These are phyloP conservation scores for Pseudachorutes palmiensis DNA, from an alignment of 1,140 invertebrate species.

Conservation along the genomic window DNA sequence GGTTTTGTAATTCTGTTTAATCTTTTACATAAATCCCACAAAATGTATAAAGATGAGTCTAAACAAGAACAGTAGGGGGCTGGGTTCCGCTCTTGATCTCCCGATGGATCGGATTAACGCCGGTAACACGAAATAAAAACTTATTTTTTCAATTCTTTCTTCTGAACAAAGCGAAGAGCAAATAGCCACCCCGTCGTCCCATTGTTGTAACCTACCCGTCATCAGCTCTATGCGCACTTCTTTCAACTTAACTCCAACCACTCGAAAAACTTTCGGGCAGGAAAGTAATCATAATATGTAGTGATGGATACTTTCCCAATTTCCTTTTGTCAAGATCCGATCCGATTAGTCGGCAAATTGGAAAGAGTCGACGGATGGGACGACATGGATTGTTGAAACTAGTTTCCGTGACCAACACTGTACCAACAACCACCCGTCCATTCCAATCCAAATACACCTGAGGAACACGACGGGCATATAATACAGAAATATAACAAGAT, in stretches of 20 bases:
- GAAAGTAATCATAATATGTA: not conserved
- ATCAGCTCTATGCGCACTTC: not conserved
- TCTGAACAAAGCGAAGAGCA: constrained; percentile 14
- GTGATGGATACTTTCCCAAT: not conserved
- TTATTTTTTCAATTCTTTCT: constrained; percentile 14
- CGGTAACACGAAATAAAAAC: constrained; percentile 22
- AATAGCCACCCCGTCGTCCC: constrained; percentile 21
- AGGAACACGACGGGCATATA: not conserved
- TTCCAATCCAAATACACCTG: not conserved
- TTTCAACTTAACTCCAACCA: constrained; percentile 7
- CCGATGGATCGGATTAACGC: constrained; percentile 29
- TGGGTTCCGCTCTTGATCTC: not conserved
- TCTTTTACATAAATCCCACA: not conserved
- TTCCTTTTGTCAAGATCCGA: not conserved
- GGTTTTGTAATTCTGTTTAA: not conserved
- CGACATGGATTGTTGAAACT: no score
- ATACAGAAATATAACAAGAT: not conserved
- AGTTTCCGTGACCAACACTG: not conserved
- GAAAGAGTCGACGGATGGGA: no score
- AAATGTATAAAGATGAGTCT: constrained; percentile 21
- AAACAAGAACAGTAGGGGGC: constrained; percentile 29
- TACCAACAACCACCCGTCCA: not conserved
- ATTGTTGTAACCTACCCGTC: constrained; percentile 18
- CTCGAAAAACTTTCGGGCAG: not conserved
- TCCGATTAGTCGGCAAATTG: constrained; percentile 9